Conservation (phyloP, 2,797 vertebrate genomes). For the Chaetodon trifasciatus region DNA sequence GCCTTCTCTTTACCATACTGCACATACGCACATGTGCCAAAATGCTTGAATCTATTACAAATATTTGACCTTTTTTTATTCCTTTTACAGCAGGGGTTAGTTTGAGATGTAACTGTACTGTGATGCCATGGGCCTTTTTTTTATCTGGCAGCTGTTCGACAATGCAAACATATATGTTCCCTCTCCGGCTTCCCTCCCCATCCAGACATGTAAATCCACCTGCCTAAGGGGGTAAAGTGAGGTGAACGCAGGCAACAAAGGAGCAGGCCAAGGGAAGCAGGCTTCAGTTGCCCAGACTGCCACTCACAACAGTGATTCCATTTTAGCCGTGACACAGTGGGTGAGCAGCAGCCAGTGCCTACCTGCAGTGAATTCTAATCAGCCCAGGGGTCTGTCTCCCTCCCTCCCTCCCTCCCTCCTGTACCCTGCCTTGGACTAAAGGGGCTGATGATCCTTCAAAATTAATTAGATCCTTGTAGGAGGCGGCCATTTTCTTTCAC, state of each 20-base stretch:
- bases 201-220: conserved; percentile 83
- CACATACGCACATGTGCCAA: conserved; percentile 34
- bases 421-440: conserved; percentile 95
- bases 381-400: conserved; percentile 93
- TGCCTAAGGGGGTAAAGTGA: conserved; percentile 84
- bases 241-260: conserved; percentile 85
- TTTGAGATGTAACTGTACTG: conserved; percentile 57
- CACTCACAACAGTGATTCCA: conserved; percentile 90
- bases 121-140: conserved; percentile 49
- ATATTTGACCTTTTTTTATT: conserved; percentile 55
- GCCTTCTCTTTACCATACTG: background rate
- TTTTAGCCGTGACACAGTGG: conserved; percentile 96
- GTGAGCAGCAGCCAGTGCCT: conserved; percentile 98
- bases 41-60: conserved; percentile 54
- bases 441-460: conserved; percentile 98
- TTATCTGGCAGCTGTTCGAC: conserved; percentile 42
- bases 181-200: conserved; percentile 41
- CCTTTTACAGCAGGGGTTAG: conserved; percentile 37
- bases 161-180: conserved; percentile 74
- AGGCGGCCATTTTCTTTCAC: conserved; percentile 84
- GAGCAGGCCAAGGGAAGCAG: conserved; percentile 78
- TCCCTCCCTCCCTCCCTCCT: conserved; percentile 80
- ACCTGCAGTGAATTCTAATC: conserved; percentile 99
- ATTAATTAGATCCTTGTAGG: conserved; percentile 97
- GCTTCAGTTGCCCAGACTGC: conserved; percentile 84